phyloP scores from a whole-genome alignment of 2,888 invertebrate genomes.

The Serrognathus titanus region DNA sequence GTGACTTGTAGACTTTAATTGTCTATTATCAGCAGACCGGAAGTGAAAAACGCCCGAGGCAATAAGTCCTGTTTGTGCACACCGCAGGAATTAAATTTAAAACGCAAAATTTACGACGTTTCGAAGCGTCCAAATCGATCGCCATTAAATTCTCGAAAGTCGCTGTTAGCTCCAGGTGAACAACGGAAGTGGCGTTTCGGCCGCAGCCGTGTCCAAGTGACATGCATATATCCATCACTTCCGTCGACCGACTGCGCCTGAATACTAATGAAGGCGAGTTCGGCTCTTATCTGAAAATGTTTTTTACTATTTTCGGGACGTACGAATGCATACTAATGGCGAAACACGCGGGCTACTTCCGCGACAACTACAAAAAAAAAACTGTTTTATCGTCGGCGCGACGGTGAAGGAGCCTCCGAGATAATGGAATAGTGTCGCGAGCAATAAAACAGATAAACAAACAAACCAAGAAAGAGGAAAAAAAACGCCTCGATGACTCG shows the following conservation, averaged over 20 bases:
- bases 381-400: slow-evolving; percentile 9
- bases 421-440: too few species aligned
- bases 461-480: too few species aligned
- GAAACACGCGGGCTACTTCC: slow-evolving; percentile 16
- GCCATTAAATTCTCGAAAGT: slow-evolving; percentile 2
- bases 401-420: too few species aligned
- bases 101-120: too few species aligned
- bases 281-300: slow-evolving; percentile 28
- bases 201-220: slow-evolving; percentile 42
- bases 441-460: too few species aligned
- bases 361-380: slow-evolving; percentile 9
- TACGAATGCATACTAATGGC: slow-evolving; percentile 19
- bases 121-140: not conserved
- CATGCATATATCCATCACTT: slow-evolving; percentile 42
- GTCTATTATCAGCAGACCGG: too few species aligned
- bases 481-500: too few species aligned
- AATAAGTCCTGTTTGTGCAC: too few species aligned
- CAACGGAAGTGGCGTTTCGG: slow-evolving; percentile 40
- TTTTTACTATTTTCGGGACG: slow-evolving; percentile 24
- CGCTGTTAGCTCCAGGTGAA: slow-evolving; percentile 17
- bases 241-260: slow-evolving; percentile 37
- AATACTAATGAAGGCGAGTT: slow-evolving; percentile 38
- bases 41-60: too few species aligned
- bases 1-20: too few species aligned
- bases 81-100: too few species aligned